Evolutionary conservation across 1,140 invertebrate species (phyloP).

Genomic region (Thalassaphorura encarpata): DNA sequence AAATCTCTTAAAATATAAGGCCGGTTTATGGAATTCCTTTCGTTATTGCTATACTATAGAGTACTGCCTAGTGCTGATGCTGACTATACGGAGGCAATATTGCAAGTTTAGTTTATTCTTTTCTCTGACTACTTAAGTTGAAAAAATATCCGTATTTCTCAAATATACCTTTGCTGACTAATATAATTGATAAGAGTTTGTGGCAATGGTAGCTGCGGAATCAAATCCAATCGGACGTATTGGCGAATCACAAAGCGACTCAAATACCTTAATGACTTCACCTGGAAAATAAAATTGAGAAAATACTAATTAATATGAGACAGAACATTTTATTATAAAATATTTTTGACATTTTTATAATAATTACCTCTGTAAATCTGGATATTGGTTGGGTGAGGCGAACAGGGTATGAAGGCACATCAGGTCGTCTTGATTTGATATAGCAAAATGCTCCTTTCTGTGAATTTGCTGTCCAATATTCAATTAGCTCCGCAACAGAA

Average conservation of each 20-base stretch:
- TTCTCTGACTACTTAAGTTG: too few relatives aligned
- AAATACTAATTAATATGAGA: not conserved
- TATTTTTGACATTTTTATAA: not conserved
- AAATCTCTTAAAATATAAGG: too few relatives aligned
- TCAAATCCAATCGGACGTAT: conserved; percentile 57
- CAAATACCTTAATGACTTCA: conserved; percentile 60
- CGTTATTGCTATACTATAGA: too few relatives aligned
- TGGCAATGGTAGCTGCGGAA: conserved; percentile 59
- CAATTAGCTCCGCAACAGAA: conserved; percentile 57
- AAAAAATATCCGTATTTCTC: too few relatives aligned
- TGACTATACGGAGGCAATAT: too few relatives aligned
- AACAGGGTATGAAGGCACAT: conserved; percentile 57
- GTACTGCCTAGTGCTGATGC: too few relatives aligned
- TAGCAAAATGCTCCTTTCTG: conserved; percentile 62
- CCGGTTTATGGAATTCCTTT: too few relatives aligned
- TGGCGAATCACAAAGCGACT: conserved; percentile 67
- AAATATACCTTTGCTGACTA: conserved; percentile 23
- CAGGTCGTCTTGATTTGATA: conserved; percentile 52
- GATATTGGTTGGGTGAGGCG: conserved; percentile 65
- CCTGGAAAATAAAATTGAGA: conserved; percentile 37
- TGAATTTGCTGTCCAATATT: conserved; percentile 57
- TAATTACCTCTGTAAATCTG: conserved; percentile 47
- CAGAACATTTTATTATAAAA: not conserved
- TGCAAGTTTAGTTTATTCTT: too few relatives aligned
- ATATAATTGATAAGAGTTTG: not conserved